Evolutionary conservation across 2,113 vertebrate genomes (phyloP).

Genomic region (Lycaon pictus): DNA sequence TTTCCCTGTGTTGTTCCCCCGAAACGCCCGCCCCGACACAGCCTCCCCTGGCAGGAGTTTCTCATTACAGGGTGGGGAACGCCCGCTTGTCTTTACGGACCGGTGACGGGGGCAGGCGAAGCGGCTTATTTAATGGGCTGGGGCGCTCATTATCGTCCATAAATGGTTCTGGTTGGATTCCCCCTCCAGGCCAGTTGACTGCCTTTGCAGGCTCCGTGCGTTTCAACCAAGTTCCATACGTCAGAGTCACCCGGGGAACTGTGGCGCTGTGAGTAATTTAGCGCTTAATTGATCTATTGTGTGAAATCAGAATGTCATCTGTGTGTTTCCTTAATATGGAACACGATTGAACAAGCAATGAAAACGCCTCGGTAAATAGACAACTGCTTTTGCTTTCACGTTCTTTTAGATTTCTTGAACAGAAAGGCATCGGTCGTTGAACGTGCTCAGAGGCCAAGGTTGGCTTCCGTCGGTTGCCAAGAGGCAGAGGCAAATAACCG

Average conservation of each 20-base stretch:
- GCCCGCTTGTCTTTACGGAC: neutral
- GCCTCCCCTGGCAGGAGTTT: neutral
- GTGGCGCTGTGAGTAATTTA: constrained; percentile 37
- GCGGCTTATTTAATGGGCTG: neutral
- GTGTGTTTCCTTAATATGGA: neutral
- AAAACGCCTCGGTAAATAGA: neutral
- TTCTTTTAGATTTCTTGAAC: neutral
- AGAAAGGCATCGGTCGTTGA: neutral
- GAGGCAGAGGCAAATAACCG: neutral
- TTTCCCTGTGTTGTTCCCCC: neutral
- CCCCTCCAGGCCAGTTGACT: neutral
- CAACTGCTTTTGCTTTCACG: constrained; percentile 13
- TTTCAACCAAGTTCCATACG: neutral
- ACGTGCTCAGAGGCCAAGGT: neutral
- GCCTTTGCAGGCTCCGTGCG: neutral
- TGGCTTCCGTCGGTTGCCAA: constrained; percentile 30
- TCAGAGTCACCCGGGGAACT: neutral
- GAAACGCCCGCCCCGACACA: neutral
- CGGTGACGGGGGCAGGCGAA: neutral
- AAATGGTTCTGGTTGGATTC: neutral
- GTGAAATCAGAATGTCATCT: neutral
- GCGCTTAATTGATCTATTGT: constrained; percentile 41
- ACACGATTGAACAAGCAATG: neutral
- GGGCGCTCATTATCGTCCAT: neutral
- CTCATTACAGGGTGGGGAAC: neutral